Base-by-base conservation (phyloP, 2,888 invertebrate species). In the Chydorus sphaericus region DNA sequence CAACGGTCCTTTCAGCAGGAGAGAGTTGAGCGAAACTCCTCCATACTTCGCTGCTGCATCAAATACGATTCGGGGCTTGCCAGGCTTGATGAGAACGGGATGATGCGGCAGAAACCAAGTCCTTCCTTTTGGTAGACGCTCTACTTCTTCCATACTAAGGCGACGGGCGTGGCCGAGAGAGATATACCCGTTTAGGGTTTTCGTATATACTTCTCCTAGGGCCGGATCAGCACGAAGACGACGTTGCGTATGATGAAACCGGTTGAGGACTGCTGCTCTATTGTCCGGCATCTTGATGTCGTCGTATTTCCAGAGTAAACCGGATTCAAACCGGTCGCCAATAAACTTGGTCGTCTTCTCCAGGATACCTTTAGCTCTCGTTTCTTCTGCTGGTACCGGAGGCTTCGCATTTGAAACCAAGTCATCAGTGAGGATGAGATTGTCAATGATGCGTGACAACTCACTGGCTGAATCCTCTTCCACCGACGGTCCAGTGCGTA, bases 31-130 rank as follows among this genome's bases (percentile, higher is more conserved):
- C 23, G 55, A 53, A 3, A 8, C 30, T 10, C 59, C 59, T 30
- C 51, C 16, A 18, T 10, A 31, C 26, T 50, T 58, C 10, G 60
- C 59, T 3, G 61, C 56, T 0, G 59, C 59, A 33, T 62, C 60
- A 28, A 61, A 62, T 2, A 63, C 62, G 3, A 63, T 20, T 14
- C 62, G 48, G 2, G 59, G 14, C 33, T 61, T 60, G 11, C 53
- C 56, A 7, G 62, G 60, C 44, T 62, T 62, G 36, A 60, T 62
- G 2, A 31, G 23, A 14, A 60, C 61, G 1, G 53, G 55, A 56
- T 62, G 62, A 36, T 63, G 61, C 6, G 62, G 60, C 1, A 62
- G 49, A 30, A 60, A 61, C 60, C 58, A 61, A 6, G 48, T 58
- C 28, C 48, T 16, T 18, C 18, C 44, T 18, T 14, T 10, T 6